Percentiles rank a stretch among this genome's conserved stretches.
Conservation (phyloP, 2,888 invertebrate genomes). For the Nemotelus nigrinus region DNA sequence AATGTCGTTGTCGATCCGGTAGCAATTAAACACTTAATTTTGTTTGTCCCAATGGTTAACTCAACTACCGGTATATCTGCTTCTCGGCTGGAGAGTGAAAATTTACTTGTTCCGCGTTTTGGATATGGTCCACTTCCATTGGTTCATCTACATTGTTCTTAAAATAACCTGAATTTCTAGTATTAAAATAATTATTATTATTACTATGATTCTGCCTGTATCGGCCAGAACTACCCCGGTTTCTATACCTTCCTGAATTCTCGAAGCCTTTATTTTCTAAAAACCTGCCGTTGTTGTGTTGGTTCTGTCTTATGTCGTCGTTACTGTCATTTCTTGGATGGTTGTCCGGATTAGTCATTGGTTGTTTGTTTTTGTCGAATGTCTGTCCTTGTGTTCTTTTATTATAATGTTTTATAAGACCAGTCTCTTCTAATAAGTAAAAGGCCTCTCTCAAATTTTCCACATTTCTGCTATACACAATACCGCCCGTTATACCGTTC, state of each 20-base stretch:
- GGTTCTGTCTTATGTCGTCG: not conserved
- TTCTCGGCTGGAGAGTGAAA: too few species aligned
- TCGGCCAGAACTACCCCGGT: too few species aligned
- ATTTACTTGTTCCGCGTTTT: too few species aligned
- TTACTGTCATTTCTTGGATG: conserved; percentile 23
- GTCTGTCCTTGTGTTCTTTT: not conserved
- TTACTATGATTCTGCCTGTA: too few species aligned
- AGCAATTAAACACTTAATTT: conserved; percentile 34
- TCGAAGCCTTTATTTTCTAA: not conserved
- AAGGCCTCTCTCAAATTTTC: conserved; percentile 48
- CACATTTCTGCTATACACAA: conserved; percentile 49
- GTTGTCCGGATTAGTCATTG: not conserved
- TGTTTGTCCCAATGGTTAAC: conserved; percentile 43
- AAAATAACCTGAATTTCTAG: too few species aligned
- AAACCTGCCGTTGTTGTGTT: not conserved
- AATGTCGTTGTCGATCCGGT: conserved; percentile 29
- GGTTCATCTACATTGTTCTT: too few species aligned
- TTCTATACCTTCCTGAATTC: conserved; percentile 7
- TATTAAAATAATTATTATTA: too few species aligned
- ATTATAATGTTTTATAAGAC: conserved; percentile 43
- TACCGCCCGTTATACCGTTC: conserved; percentile 48
- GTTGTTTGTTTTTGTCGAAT: not conserved
- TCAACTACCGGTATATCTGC: too few species aligned
- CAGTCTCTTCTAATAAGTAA: conserved; percentile 50
- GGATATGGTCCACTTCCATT: too few species aligned